Evolutionary conservation across 2,113 vertebrate species (phyloP).

Genomic region (Poeciliopsis occidentalis): DNA sequence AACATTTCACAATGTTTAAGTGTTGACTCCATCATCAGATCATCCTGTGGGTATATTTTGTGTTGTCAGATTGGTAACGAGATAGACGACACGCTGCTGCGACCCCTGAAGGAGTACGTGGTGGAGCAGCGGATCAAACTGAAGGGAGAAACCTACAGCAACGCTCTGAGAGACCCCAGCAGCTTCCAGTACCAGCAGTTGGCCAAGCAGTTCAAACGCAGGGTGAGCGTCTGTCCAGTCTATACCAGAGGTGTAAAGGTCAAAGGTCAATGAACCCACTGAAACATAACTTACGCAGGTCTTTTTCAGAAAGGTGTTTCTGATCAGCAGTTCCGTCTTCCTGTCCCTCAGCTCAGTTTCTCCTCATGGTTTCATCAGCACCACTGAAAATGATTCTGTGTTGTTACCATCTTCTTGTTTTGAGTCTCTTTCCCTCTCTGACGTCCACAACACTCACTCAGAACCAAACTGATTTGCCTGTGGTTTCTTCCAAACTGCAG

Average conservation of each 20-base stretch:
- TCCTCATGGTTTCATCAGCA: not conserved
- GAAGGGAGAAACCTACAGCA: constrained; percentile 80
- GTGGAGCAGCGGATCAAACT: constrained; percentile 89
- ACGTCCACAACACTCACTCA: constrained; percentile 23
- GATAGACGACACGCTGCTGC: constrained; percentile 78
- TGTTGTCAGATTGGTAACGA: constrained; percentile 86
- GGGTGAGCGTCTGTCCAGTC: constrained; percentile 71
- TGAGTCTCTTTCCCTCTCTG: constrained; percentile 17
- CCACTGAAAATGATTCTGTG: not conserved
- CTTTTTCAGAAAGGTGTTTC: too few relatives aligned
- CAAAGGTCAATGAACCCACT: too few relatives aligned
- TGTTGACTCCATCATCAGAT: not conserved
- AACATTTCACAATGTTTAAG: not conserved
- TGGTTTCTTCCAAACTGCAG: constrained; percentile 40
- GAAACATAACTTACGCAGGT: too few relatives aligned
- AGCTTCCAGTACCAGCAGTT: constrained; percentile 78
- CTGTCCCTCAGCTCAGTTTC: not conserved
- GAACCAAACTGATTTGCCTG: constrained; percentile 16
- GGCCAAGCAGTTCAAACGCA: constrained; percentile 81
- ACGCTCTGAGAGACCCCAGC: constrained; percentile 83
- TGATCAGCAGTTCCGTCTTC: not conserved
- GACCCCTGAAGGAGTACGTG: constrained; percentile 81
- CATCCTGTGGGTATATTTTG: not conserved
- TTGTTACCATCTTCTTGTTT: constrained; percentile 12
- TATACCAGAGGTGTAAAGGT: too few relatives aligned